These are phyloP conservation scores for Nebria brevicollis DNA, from an alignment of 2,888 invertebrate species.

Conservation along the genomic window DNA sequence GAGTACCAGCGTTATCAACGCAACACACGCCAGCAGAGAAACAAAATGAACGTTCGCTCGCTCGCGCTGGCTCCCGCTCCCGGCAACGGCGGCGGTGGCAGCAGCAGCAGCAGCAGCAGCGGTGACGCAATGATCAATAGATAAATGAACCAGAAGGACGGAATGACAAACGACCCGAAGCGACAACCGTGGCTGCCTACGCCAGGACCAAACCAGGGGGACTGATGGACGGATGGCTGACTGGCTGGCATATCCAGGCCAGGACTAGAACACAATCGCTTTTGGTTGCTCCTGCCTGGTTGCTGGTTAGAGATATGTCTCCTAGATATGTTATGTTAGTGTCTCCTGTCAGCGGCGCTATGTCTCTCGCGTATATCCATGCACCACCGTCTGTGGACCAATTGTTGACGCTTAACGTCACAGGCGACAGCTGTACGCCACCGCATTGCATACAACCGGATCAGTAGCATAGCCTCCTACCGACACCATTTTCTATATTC, in stretches of 20 bases:
- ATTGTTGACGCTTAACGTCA: too few relatives aligned
- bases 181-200: not conserved
- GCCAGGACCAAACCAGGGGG: not conserved
- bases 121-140: constrained; percentile 48
- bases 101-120: constrained; percentile 67
- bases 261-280: not conserved
- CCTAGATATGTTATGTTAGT: constrained; percentile 1
- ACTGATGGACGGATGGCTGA: not conserved
- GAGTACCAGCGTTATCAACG: constrained; percentile 67
- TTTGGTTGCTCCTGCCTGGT: too few relatives aligned
- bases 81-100: constrained; percentile 22
- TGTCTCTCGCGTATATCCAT: too few relatives aligned
- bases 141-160: constrained; percentile 48
- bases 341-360: not conserved
- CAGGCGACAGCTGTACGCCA: too few relatives aligned
- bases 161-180: constrained; percentile 45
- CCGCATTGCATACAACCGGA: too few relatives aligned
- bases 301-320: not conserved
- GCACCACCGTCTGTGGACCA: too few relatives aligned
- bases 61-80: constrained; percentile 48
- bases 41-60: constrained; percentile 63
- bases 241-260: not conserved
- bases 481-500: too few relatives aligned
- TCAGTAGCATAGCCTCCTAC: too few relatives aligned
- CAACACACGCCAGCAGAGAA: constrained; percentile 66